Evolutionary conservation across 2,113 vertebrate species (phyloP).

Genomic region (Bothrops jararaca): DNA sequence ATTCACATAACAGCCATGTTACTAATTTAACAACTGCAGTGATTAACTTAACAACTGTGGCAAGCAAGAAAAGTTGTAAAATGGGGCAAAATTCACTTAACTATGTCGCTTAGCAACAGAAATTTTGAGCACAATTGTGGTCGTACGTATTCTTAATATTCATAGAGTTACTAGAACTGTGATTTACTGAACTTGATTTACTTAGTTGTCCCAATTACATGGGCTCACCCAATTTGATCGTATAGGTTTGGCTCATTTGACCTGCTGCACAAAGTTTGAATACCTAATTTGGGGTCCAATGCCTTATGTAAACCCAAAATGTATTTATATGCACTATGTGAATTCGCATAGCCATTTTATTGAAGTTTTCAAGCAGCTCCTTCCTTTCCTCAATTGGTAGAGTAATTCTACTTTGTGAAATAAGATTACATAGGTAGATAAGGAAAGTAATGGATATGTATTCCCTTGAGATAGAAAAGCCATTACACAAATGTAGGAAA

Average conservation of each 20-base stretch:
- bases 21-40: no score
- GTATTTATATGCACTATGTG: not conserved
- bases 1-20: no score
- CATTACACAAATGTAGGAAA: not conserved
- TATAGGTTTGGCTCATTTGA: not conserved
- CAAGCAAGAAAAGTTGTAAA: no score
- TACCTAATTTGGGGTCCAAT: not conserved
- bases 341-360: not conserved
- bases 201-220: not conserved
- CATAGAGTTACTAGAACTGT: not conserved
- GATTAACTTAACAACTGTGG: no score
- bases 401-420: not conserved
- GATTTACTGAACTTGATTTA: not conserved
- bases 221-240: not conserved
- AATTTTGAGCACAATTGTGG: no score
- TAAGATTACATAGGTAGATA: not conserved
- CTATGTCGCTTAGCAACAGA: no score
- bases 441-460: not conserved
- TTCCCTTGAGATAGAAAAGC: not conserved
- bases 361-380: no score
- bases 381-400: not conserved
- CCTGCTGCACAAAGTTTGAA: not conserved
- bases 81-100: no score
- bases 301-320: not conserved
- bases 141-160: not conserved